Evolutionary conservation across 2,113 vertebrate species (phyloP), one percentile per base, ranked within the genome.

Genomic region (Chroicocephalus ridibundus): DNA sequence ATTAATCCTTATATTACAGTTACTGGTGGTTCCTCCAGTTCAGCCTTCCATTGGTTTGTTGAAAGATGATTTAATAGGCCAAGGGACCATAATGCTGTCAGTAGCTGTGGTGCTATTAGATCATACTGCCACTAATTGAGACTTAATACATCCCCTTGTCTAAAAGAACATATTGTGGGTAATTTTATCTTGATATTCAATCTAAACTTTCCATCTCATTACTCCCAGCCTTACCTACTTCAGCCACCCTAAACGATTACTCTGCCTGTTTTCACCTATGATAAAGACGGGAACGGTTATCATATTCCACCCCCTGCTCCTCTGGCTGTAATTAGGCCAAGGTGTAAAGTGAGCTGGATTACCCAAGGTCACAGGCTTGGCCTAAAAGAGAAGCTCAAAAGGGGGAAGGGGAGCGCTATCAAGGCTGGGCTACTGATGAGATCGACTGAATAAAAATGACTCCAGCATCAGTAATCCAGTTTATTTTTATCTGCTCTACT

Each of bases 161-260:
- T 69, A 90, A 91, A 96, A 93, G 5, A 93, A 94, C 51, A 54
- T 77, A 79, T 76, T 85, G 36, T 79, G 83, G 78, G 77, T 91
- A 96, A 96, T 96, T 95, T 96, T 93, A 94, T 75, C 90, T 93
- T 64, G 27, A 90, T 94, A 88, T 54, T 90, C 71, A 83, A 44
- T 93, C 81, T 94, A 93, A 96, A 92, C 64, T 90, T 97, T 96
- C 84, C 87, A 82, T 90, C 64, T 96, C 82, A 91, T 96, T 96
- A 83, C 71, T 92, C 71, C 21, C 42, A 66, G 76, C 15, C 32
- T 83, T 77, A 61, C 66, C 70, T 57, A 49, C 58, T 70, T 58
- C 55, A 77, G 52, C 54, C 72, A 75, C 34, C 65, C 54, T 93
- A 47, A 90, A 94, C 55, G 87, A 93, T 82, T 83, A 64, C 58